phyloP scores from a whole-genome alignment of 2,797 vertebrate genomes.

The Psittacula derbiana region DNA sequence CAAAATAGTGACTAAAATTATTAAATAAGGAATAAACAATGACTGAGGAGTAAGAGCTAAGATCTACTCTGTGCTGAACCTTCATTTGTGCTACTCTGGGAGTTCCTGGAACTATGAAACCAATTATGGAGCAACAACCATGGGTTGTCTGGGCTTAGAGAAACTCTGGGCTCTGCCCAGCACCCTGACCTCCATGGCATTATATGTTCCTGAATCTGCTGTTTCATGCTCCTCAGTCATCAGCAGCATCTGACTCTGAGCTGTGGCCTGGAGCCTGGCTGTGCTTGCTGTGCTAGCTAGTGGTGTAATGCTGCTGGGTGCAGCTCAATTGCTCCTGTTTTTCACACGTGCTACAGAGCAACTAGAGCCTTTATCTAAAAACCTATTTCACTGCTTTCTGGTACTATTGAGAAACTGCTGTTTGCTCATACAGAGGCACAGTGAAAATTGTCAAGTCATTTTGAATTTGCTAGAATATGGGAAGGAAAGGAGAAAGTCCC shows the following conservation, averaged over 20 bases:
- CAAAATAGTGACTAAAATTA: background rate
- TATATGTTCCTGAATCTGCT: background rate
- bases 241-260: background rate
- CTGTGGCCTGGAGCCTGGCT: background rate
- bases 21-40: background rate
- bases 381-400: background rate
- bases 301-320: background rate
- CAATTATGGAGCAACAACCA: background rate
- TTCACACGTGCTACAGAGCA: background rate
- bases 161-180: too few species aligned
- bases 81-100: background rate
- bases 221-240: accelerated
- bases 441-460: constrained; percentile 33
- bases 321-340: background rate
- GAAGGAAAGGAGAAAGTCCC: constrained; percentile 33
- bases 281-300: background rate
- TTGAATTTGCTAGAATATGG: constrained; percentile 10
- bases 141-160: background rate
- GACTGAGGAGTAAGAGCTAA: background rate
- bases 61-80: background rate
- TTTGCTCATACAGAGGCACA: background rate
- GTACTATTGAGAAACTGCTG: background rate
- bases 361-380: background rate
- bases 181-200: accelerated
- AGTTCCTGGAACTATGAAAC: background rate